These are phyloP conservation scores for Passer domesticus DNA, from an alignment of 2,113 vertebrate species.

Conservation along the genomic window DNA sequence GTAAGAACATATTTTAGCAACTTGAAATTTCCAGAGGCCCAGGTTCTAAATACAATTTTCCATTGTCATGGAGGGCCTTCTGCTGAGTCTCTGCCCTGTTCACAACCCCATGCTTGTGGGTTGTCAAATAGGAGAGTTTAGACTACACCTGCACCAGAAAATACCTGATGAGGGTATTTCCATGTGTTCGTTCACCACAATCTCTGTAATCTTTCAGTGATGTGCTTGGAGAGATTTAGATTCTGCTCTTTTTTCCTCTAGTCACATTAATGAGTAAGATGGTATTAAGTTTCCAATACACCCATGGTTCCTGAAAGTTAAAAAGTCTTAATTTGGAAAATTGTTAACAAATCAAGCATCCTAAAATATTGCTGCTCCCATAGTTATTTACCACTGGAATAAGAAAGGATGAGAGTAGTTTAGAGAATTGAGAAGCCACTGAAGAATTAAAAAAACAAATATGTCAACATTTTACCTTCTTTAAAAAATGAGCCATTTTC, in stretches of 20 bases:
- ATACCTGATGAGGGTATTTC: neutral
- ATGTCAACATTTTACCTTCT: neutral
- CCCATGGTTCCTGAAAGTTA: neutral
- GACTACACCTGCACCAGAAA: neutral
- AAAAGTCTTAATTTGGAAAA: neutral
- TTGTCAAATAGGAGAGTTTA: neutral
- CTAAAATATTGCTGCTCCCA: neutral
- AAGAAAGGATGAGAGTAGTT: neutral
- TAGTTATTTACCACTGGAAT: neutral
- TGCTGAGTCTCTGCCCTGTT: neutral
- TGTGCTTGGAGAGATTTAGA: neutral
- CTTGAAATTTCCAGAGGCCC: neutral
- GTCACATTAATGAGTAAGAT: neutral
- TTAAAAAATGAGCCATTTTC: neutral
- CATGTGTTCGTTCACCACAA: neutral
- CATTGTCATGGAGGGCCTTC: neutral
- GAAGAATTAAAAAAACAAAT: neutral
- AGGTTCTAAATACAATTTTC: neutral
- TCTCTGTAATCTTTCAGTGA: neutral
- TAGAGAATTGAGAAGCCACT: neutral
- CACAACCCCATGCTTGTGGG: fast-evolving
- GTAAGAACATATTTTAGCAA: neutral
- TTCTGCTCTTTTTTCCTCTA: neutral
- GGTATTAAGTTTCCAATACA: neutral
- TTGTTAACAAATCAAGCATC: neutral